A percentile compares a stretch with the other conserved stretches of the same genome.
Evolutionary conservation across 2,113 vertebrate genomes (phyloP).

Genomic region (Rynchops niger): DNA sequence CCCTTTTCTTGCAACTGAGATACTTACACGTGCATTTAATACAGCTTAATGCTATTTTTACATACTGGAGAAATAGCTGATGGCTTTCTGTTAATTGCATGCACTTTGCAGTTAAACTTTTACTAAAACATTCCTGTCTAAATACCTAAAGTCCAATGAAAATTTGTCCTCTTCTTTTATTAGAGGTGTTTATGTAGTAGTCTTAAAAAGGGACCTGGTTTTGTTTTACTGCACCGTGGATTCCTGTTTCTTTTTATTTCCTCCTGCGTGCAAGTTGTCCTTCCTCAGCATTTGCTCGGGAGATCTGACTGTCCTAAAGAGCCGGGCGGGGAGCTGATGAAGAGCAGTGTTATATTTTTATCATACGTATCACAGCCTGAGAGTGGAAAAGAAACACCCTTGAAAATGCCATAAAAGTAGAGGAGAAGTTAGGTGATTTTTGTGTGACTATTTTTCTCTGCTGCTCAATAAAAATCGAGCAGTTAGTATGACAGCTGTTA

Average conservation of each 20-base stretch:
- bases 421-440: slow-evolving; percentile 41
- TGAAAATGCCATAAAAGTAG: slow-evolving; percentile 22
- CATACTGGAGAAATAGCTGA: slow-evolving; percentile 59
- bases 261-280: neutral
- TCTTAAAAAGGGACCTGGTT: slow-evolving; percentile 64
- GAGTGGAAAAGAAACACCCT: slow-evolving; percentile 5
- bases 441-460: slow-evolving; percentile 51
- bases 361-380: neutral
- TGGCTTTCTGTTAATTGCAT: slow-evolving; percentile 65
- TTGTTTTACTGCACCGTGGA: slow-evolving; percentile 39
- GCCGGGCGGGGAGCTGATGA: neutral
- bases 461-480: slow-evolving; percentile 40
- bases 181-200: slow-evolving; percentile 65
- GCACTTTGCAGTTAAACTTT: slow-evolving; percentile 60
- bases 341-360: neutral
- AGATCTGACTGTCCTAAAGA: neutral
- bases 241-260: slow-evolving; percentile 48
- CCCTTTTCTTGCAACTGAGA: slow-evolving; percentile 69
- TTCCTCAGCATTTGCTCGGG: neutral
- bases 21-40: slow-evolving; percentile 69
- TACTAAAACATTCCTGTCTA: slow-evolving; percentile 47
- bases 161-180: slow-evolving; percentile 60
- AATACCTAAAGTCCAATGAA: slow-evolving; percentile 52
- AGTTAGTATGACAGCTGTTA: slow-evolving; percentile 70
- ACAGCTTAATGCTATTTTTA: slow-evolving; percentile 67